Evolutionary conservation across 2,888 invertebrate genomes (phyloP), one percentile per base, ranked within the genome.

Genomic region (Trichogramma dendrolimi): DNA sequence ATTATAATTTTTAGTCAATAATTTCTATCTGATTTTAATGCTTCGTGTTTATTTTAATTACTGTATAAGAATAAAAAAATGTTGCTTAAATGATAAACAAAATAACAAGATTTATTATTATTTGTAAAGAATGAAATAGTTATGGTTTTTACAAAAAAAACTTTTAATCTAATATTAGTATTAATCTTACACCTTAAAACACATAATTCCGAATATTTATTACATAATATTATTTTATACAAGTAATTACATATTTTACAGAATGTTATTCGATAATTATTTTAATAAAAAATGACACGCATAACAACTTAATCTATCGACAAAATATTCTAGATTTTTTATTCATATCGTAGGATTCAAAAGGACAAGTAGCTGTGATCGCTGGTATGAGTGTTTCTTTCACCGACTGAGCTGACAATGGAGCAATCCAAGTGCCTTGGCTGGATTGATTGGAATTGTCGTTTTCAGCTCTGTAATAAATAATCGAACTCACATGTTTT

Each of bases 341-440:
- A 43, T 69, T 70, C 76, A 76, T 76, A 43, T 72, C 69, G 67
- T 75, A 76, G 14, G 66, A 66, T 53, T 66, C 67, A 5, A 70
- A 68, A 47, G 76, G 76, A 60, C 73, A 74, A 53, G 71, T 70
- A 46, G 75, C 67, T 40, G 74, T 72, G 41, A 76, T 67, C 6
- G 76, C 76, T 0, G 75, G 75, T 54, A 75, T 70, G 60, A 76
- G 63, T 8, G 76, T 71, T 64, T 69, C 69, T 62, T 71, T 71
- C n/a, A 76, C 67, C 4, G 74, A 71, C 42, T 73, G 70, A 8
- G 71, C 68, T 55, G 76, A 73, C 52, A 76, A 65, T 4, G 76
- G 76, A 2, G 76, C 76, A 0, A 74, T 72, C 76, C 76, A 76
- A 46, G 69, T 74, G 50, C 73, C 75, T 61, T 75, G 75, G 1